These are phyloP conservation scores for Chrysogorgia sp. DNA, from an alignment of 92 coral and sea anemone genomes.

Conservation along the genomic window DNA sequence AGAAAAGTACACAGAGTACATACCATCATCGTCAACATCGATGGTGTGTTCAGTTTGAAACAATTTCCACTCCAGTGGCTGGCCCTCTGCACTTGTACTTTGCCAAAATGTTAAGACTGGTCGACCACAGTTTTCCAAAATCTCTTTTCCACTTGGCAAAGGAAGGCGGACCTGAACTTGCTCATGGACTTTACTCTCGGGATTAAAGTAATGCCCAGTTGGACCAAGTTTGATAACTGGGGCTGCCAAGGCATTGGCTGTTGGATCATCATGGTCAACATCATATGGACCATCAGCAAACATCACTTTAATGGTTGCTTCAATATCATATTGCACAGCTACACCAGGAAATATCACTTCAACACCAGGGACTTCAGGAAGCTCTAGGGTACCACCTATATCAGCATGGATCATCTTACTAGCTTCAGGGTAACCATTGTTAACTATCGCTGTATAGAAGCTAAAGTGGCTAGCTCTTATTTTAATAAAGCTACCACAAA, in stretches of 20 bases:
- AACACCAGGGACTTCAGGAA: conserved; percentile 89
- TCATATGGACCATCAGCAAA: conserved; percentile 94
- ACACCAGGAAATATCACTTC: conserved; percentile 89
- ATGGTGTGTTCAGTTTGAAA: conserved; percentile 68
- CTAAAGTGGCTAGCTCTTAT: conserved; percentile 87
- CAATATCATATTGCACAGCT: conserved; percentile 79
- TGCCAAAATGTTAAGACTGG: conserved; percentile 86
- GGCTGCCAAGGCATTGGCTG: conserved; percentile 77
- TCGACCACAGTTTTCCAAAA: conserved; percentile 70
- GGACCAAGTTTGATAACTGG: conserved; percentile 92
- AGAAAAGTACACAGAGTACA: conserved; percentile 82
- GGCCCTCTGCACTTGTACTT: conserved; percentile 79
- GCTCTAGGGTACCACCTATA: conserved; percentile 79
- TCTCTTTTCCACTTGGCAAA: conserved; percentile 80
- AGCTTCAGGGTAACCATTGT: conserved; percentile 87
- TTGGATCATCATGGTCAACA: conserved; percentile 75
- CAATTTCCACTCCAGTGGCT: conserved; percentile 80
- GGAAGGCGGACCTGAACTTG: conserved; percentile 90
- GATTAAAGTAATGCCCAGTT: conserved; percentile 83
- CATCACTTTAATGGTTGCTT: conserved; percentile 85
- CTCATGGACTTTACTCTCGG: conserved; percentile 65
- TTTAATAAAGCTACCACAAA: conserved; percentile 69
- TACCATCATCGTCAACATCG: conserved; percentile 62
- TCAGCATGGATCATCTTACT: conserved; percentile 76
- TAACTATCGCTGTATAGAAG: conserved; percentile 82